Percentiles rank a stretch among this genome's conserved stretches.
These are phyloP conservation scores for Philereme transversata DNA, from an alignment of 2,888 invertebrate species.

Conservation along the genomic window DNA sequence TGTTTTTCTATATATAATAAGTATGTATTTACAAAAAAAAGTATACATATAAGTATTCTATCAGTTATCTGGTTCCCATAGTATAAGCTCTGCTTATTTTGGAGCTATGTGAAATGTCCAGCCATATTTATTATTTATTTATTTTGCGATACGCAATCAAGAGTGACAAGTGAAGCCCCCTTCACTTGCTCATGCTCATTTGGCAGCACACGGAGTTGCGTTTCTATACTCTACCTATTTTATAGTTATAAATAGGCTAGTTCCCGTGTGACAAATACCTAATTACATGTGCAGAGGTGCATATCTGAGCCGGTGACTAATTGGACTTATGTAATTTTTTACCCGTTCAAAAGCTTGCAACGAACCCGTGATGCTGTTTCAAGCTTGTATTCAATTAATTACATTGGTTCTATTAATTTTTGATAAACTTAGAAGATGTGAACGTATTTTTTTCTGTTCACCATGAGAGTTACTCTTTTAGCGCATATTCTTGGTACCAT, in stretches of 20 bases:
- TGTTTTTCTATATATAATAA: no score
- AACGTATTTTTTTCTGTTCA: no score
- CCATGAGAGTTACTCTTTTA: no score
- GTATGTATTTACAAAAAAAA: no score
- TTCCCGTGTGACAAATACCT: slow-evolving; percentile 42
- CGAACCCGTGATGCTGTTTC: background rate
- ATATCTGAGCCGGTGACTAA: slow-evolving; percentile 17
- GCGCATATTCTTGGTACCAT: no score
- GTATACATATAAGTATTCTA: no score
- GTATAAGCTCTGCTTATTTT: no score
- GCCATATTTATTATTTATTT: no score
- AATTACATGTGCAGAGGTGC: slow-evolving; percentile 22
- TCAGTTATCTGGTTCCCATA: no score
- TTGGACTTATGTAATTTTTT: slow-evolving; percentile 19
- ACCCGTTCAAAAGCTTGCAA: slow-evolving; percentile 4
- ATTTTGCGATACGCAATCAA: background rate
- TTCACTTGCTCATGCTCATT: no score
- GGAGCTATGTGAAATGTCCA: no score
- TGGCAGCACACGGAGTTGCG: slow-evolving; percentile 1
- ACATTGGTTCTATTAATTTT: background rate
- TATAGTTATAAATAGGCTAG: slow-evolving; percentile 35
- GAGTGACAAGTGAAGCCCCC: background rate
- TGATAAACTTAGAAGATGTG: background rate
- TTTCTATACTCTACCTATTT: slow-evolving; percentile 17
- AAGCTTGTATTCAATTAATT: background rate